Percentiles rank a stretch among this genome's conserved stretches.
Conservation (phyloP, 30 jellyfish, hydroid and myxozoan genomes). For the Catostylus mosaicus region DNA sequence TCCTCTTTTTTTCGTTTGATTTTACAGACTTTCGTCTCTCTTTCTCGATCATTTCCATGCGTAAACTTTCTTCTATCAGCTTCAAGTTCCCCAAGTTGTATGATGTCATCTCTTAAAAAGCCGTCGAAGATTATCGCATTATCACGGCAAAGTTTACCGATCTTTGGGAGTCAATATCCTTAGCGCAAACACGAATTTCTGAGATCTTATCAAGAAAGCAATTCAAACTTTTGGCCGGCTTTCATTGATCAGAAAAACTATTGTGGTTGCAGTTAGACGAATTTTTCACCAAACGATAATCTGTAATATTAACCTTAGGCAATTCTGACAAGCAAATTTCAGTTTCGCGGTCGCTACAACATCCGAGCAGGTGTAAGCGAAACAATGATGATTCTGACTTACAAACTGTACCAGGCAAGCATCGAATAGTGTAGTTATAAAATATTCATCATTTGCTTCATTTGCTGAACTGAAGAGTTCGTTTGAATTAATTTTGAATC, state of each 20-base stretch:
- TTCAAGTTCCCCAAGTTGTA: conserved; percentile 58
- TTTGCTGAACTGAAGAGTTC: neutral
- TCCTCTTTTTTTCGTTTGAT: conserved; percentile 30
- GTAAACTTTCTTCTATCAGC: conserved; percentile 58
- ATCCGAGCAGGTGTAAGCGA: conserved; percentile 38
- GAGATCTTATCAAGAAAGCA: conserved; percentile 33
- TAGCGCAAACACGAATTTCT: conserved; percentile 50
- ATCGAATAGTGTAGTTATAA: neutral
- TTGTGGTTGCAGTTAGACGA: conserved; percentile 43
- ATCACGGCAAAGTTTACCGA: conserved; percentile 25
- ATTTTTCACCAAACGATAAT: conserved; percentile 28
- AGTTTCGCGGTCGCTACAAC: conserved; percentile 24
- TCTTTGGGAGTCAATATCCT: conserved; percentile 40
- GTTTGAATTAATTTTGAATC: neutral
- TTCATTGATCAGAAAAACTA: conserved; percentile 15
- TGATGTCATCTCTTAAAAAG: conserved; percentile 62
- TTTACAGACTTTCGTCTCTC: conserved; percentile 45
- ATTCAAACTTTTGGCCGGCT: conserved; percentile 48
- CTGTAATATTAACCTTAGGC: conserved; percentile 16
- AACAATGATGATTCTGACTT: conserved; percentile 23
- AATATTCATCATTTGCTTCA: neutral
- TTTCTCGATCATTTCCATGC: conserved; percentile 63
- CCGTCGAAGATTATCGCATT: conserved; percentile 41
- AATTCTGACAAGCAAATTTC: conserved; percentile 13
- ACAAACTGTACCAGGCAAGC: neutral